Conservation (phyloP, 2,888 invertebrate species). For the Andrena minutula region DNA sequence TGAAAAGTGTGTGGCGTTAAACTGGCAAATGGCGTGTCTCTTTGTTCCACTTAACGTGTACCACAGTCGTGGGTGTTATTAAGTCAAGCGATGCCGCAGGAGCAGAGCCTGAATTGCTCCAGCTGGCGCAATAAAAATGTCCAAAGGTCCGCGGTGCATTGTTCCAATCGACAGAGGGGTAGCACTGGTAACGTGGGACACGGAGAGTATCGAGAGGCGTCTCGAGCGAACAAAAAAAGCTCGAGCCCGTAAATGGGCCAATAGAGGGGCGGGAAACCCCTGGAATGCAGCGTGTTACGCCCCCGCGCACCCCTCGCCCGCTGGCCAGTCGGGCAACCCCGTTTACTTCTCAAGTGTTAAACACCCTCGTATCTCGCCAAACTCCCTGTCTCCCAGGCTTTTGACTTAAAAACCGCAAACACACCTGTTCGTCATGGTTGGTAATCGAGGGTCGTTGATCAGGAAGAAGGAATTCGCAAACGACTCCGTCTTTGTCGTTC, state of each 20-base stretch:
- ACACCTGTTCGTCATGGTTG: neutral
- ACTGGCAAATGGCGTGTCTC: neutral
- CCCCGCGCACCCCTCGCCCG: constrained; percentile 43
- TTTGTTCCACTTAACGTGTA: too few species aligned
- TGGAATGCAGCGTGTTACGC: constrained; percentile 77
- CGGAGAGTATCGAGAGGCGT: constrained; percentile 24
- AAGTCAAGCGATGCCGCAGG: too few species aligned
- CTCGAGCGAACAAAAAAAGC: constrained; percentile 37
- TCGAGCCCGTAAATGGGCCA: constrained; percentile 80
- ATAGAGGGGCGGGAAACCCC: constrained; percentile 82
- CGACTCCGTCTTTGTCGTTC: neutral
- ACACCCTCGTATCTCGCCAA: constrained; percentile 56
- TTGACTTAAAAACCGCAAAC: constrained; percentile 29
- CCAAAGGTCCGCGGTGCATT: neutral
- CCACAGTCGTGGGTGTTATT: too few species aligned
- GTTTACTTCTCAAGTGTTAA: constrained; percentile 64
- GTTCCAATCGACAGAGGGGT: neutral
- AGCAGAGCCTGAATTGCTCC: too few species aligned
- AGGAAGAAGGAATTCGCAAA: neutral
- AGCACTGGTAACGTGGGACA: neutral
- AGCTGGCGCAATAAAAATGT: neutral
- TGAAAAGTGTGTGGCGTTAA: neutral
- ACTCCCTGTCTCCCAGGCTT: constrained; percentile 5
- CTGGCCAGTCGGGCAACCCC: constrained; percentile 47
- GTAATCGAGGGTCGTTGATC: neutral